These are phyloP conservation scores for Salarias fasciatus DNA, from an alignment of 2,797 vertebrate species.

Conservation along the genomic window DNA sequence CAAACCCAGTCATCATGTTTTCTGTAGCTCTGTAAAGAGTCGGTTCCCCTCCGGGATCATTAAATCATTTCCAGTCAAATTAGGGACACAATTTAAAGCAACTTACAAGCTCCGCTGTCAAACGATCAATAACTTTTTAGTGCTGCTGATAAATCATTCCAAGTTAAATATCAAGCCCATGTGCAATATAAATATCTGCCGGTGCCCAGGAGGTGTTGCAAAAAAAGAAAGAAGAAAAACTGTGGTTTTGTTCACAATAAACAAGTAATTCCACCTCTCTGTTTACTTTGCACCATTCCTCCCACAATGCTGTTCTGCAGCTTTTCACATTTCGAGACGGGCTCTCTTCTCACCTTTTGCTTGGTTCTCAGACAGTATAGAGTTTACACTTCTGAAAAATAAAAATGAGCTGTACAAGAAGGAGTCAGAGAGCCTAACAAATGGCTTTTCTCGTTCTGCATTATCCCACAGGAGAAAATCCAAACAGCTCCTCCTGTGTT, in stretches of 20 bases:
- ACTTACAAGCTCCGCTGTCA: too few relatives aligned
- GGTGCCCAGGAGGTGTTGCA: neutral
- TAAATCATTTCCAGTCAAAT: too few relatives aligned
- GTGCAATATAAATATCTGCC: too few relatives aligned
- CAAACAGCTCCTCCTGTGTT: conserved; percentile 6
- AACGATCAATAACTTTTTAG: too few relatives aligned
- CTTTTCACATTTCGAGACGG: neutral
- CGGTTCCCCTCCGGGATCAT: too few relatives aligned
- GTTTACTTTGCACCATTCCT: neutral
- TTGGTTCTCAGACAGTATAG: neutral
- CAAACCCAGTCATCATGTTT: too few relatives aligned
- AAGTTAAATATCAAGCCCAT: too few relatives aligned
- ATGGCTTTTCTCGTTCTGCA: neutral
- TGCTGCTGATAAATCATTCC: too few relatives aligned
- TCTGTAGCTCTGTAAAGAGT: too few relatives aligned
- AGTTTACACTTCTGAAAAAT: neutral
- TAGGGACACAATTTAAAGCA: too few relatives aligned
- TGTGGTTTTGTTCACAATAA: neutral
- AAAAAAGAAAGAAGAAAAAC: neutral
- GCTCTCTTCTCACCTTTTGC: neutral
- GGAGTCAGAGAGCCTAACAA: neutral
- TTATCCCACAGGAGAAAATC: conserved; percentile 1
- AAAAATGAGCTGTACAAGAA: neutral
- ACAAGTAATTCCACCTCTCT: neutral
- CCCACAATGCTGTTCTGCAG: neutral